Conservation (phyloP, 92 coral and sea anemone species). For the Isaurus tuberculatus region DNA sequence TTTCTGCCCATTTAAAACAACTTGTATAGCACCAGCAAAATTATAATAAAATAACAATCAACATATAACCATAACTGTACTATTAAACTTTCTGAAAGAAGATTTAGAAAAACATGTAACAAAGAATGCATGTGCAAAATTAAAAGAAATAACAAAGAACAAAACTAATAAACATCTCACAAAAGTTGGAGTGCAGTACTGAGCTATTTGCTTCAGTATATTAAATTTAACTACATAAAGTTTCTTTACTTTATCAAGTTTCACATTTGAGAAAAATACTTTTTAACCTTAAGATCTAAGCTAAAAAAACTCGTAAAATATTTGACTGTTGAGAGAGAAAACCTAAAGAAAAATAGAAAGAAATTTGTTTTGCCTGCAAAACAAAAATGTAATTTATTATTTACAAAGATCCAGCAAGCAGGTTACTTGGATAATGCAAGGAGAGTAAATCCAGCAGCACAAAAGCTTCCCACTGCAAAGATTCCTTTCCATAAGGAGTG, state of each 20-base stretch:
- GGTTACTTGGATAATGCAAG: conserved; percentile 85
- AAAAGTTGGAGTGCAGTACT: background rate
- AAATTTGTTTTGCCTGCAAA: conserved; percentile 47
- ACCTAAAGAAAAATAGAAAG: background rate
- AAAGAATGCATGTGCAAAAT: background rate
- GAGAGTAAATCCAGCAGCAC: conserved; percentile 97
- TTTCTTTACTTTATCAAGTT: background rate
- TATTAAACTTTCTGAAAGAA: background rate
- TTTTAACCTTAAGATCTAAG: background rate
- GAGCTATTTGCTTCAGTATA: background rate
- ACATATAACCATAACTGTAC: background rate
- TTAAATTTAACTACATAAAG: background rate
- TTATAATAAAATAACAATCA: conserved; percentile 5
- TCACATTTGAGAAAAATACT: background rate
- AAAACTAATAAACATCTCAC: background rate
- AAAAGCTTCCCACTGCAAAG: conserved; percentile 92
- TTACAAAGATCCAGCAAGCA: conserved; percentile 26
- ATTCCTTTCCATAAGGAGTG: conserved; percentile 92
- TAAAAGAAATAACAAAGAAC: background rate
- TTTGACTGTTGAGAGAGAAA: background rate
- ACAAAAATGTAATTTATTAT: conserved; percentile 15
- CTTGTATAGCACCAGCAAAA: background rate
- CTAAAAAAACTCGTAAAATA: background rate
- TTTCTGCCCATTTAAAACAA: background rate
- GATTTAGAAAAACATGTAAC: background rate